Percentiles rank a stretch among this genome's conserved stretches.
Conservation (phyloP, 2,797 vertebrate species). For the Dryobates pubescens region DNA sequence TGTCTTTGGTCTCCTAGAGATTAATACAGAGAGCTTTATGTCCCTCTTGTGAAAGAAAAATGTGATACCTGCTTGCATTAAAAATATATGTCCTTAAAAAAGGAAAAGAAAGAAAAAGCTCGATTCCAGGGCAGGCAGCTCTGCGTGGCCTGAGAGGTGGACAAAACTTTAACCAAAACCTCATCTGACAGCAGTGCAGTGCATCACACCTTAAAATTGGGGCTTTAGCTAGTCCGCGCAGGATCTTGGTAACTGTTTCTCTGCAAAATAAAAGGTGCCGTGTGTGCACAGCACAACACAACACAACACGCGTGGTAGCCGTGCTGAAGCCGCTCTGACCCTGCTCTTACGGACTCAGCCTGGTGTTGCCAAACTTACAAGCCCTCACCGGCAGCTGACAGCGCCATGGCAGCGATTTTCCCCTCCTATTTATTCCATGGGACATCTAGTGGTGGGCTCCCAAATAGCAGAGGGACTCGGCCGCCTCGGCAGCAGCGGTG, state of each 20-base stretch:
- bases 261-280: background rate
- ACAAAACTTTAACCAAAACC: background rate
- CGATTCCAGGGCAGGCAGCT: background rate
- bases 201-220: accelerated
- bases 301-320: accelerated
- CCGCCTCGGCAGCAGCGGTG: background rate
- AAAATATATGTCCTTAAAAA: conserved; percentile 15
- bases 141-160: background rate
- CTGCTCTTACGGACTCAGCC: background rate
- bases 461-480: background rate
- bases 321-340: accelerated
- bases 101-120: background rate
- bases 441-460: conserved; percentile 72
- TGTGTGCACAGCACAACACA: background rate
- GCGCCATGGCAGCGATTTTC: background rate
- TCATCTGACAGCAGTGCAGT: background rate
- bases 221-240: background rate
- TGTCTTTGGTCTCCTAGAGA: conserved; percentile 15
- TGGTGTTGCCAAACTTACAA: background rate
- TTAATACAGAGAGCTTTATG: background rate
- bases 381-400: background rate
- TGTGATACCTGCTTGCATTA: background rate
- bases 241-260: background rate
- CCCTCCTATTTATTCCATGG: conserved; percentile 58
- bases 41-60: background rate